These are phyloP conservation scores for Dicyrtomina minuta DNA, from an alignment of 2,888 invertebrate genomes.

Conservation along the genomic window DNA sequence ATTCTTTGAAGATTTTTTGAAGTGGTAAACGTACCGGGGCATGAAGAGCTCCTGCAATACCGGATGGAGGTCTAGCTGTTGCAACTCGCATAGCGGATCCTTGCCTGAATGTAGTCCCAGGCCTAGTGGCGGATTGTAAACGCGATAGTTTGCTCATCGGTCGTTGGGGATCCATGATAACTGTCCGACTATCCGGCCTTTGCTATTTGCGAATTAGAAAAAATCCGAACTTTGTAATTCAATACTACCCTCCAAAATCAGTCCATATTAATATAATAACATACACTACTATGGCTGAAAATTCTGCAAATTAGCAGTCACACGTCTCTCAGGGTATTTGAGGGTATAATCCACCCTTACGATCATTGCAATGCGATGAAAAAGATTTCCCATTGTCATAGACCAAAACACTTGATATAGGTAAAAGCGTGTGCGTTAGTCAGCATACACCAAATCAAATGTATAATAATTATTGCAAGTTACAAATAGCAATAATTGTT, in stretches of 20 bases:
- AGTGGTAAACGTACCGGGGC: conserved; percentile 38
- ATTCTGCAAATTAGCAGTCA: no score
- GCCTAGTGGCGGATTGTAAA: conserved; percentile 49
- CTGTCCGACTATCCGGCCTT: conserved; percentile 17
- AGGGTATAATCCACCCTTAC: no score
- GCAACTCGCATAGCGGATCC: conserved; percentile 48
- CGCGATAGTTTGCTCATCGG: conserved; percentile 45
- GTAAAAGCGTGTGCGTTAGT: no score
- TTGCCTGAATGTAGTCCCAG: conserved; percentile 46
- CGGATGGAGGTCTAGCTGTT: conserved; percentile 45
- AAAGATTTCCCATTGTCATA: no score
- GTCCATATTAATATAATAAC: no score
- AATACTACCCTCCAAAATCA: background rate
- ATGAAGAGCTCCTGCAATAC: conserved; percentile 42
- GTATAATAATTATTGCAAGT: no score
- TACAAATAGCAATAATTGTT: no score
- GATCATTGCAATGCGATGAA: no score
- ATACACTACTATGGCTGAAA: background rate
- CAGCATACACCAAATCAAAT: no score
- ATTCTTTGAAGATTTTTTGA: background rate
- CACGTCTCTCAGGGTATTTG: no score
- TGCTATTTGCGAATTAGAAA: background rate
- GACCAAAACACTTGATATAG: no score
- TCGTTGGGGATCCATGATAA: conserved; percentile 31
- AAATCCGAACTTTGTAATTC: background rate